These are phyloP conservation scores for Diploptera punctata DNA, from an alignment of 2,888 invertebrate species.

Conservation along the genomic window DNA sequence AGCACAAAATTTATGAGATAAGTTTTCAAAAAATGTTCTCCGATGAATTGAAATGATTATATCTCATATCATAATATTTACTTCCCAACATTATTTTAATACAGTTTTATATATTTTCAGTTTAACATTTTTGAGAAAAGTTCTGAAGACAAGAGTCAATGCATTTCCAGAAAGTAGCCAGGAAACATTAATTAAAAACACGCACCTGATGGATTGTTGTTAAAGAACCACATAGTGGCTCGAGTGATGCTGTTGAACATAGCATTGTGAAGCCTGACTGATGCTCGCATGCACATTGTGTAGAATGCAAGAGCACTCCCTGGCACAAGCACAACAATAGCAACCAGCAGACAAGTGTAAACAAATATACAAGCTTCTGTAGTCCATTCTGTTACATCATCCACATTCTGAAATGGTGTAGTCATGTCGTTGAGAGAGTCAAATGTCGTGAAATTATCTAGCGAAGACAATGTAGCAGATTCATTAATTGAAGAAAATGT, in stretches of 20 bases:
- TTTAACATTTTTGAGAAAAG: too few relatives aligned
- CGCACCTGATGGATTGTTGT: constrained; percentile 74
- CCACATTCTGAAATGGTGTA: not conserved
- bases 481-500: too few relatives aligned
- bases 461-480: too few relatives aligned
- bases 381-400: not conserved
- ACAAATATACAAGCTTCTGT: constrained; percentile 51
- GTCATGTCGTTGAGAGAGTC: not conserved
- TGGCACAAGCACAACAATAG: constrained; percentile 66
- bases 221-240: constrained; percentile 75
- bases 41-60: too few relatives aligned
- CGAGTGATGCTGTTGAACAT: constrained; percentile 63
- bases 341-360: constrained; percentile 65
- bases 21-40: too few relatives aligned
- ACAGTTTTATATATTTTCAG: too few relatives aligned
- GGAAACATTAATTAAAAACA: too few relatives aligned
- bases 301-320: constrained; percentile 69
- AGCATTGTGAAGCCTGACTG: constrained; percentile 60
- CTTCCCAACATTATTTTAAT: too few relatives aligned
- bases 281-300: constrained; percentile 56
- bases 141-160: too few relatives aligned
- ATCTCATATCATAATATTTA: too few relatives aligned
- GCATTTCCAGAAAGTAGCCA: too few relatives aligned
- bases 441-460: not conserved
- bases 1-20: too few relatives aligned